A percentile compares a stretch with the other conserved stretches of the same genome.
phyloP scores from a whole-genome alignment of 2,797 vertebrate species.

The Somateria mollissima region DNA sequence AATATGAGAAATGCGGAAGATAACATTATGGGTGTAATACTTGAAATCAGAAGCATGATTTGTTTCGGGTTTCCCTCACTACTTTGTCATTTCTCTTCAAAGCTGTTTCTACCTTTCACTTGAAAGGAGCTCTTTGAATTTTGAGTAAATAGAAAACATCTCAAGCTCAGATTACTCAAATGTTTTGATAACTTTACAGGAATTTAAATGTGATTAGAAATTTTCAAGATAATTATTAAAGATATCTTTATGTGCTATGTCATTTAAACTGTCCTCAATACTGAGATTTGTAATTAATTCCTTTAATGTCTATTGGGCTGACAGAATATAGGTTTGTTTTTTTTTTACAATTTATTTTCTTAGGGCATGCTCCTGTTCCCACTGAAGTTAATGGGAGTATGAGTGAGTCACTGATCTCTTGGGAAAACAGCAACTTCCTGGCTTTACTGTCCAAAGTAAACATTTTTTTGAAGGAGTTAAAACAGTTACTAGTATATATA shows the following conservation, averaged over 20 bases:
- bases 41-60: conserved; percentile 34
- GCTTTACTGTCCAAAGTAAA: conserved; percentile 45
- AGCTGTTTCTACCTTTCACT: conserved; percentile 61
- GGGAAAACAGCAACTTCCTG: conserved; percentile 1
- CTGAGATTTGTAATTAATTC: conserved; percentile 21
- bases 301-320: conserved; percentile 18
- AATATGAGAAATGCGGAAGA: not conserved
- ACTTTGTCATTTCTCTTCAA: conserved; percentile 59
- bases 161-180: conserved; percentile 41
- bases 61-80: conserved; percentile 40
- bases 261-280: not conserved
- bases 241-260: conserved; percentile 22
- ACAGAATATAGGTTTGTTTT: not conserved
- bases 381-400: conserved; percentile 20
- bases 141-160: conserved; percentile 58
- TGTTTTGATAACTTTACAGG: conserved; percentile 44
- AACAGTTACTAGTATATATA: not conserved
- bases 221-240: conserved; percentile 51
- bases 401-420: conserved; percentile 29
- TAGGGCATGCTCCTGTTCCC: not conserved
- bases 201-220: conserved; percentile 57
- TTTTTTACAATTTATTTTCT: conserved; percentile 16
- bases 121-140: conserved; percentile 54
- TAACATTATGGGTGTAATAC: conserved; percentile 13
- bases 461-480: conserved; percentile 14